Percentiles rank a stretch among this genome's conserved stretches.
Evolutionary conservation across 37 sponge, comb jelly and placozoan species (phyloP).

Genomic region (Spongilla lacustris): DNA sequence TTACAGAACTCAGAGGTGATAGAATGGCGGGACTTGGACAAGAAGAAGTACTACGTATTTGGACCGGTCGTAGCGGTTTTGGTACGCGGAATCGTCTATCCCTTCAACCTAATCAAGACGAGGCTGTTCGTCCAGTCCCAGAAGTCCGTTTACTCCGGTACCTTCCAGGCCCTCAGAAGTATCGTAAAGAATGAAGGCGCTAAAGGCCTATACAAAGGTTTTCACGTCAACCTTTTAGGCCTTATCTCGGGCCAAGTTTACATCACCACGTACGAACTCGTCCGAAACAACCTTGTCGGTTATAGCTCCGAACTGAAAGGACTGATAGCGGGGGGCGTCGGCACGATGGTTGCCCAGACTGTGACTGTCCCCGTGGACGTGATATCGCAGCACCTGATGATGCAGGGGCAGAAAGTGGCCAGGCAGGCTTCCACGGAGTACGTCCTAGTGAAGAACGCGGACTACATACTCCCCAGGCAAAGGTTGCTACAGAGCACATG

Average conservation of each 20-base stretch:
- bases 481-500: constrained; percentile 37
- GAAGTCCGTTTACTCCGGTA: constrained; percentile 81
- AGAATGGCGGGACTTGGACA: constrained; percentile 94
- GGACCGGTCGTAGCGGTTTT: constrained; percentile 83
- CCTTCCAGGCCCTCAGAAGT: constrained; percentile 85
- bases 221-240: constrained; percentile 67
- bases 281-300: constrained; percentile 48
- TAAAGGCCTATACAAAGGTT: constrained; percentile 93
- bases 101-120: constrained; percentile 90
- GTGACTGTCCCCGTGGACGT: constrained; percentile 92
- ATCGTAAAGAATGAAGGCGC: constrained; percentile 82
- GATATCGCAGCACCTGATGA: constrained; percentile 89
- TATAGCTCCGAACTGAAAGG: constrained; percentile 78
- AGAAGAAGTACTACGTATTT: constrained; percentile 77
- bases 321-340: constrained; percentile 77
- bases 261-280: constrained; percentile 91
- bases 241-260: constrained; percentile 88
- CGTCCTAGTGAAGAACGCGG: constrained; percentile 48
- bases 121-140: constrained; percentile 88
- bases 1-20: constrained; percentile 54
- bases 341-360: constrained; percentile 86
- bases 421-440: not conserved
- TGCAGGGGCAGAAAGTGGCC: constrained; percentile 75
- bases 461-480: constrained; percentile 44
- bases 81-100: constrained; percentile 84